These are phyloP conservation scores for Eleginops maclovinus DNA, from an alignment of 2,113 vertebrate species.

Conservation along the genomic window DNA sequence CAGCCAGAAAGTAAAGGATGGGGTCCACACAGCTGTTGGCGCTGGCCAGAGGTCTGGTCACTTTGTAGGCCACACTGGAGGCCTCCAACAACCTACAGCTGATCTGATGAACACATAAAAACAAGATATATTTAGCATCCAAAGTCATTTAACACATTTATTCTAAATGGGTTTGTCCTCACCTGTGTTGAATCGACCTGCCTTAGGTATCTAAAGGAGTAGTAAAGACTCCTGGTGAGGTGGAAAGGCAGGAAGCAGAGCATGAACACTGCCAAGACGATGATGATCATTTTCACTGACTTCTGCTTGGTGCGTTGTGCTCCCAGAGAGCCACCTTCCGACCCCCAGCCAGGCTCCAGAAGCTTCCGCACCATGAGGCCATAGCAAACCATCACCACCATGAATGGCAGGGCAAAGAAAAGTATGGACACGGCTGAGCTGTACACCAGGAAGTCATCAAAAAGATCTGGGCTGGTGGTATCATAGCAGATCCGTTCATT, in stretches of 20 bases:
- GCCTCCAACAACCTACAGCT: constrained; percentile 88
- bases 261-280: constrained; percentile 90
- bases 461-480: constrained; percentile 91
- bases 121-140: background rate
- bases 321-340: constrained; percentile 75
- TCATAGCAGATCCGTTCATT: constrained; percentile 87
- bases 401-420: constrained; percentile 91
- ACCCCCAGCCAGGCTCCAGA: constrained; percentile 82
- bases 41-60: constrained; percentile 93
- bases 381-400: constrained; percentile 91
- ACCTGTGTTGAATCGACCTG: constrained; percentile 73
- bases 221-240: constrained; percentile 93
- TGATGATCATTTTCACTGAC: constrained; percentile 94
- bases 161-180: background rate
- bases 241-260: constrained; percentile 97
- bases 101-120: constrained; percentile 65
- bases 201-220: constrained; percentile 89
- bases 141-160: background rate
- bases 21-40: constrained; percentile 97
- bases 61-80: constrained; percentile 93
- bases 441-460: constrained; percentile 90
- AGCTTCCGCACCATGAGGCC: constrained; percentile 90
- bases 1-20: constrained; percentile 94
- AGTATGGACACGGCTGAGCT: constrained; percentile 89
- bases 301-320: constrained; percentile 88